Conservation (phyloP, 2,888 invertebrate genomes). For the Zelleria hepariella region DNA sequence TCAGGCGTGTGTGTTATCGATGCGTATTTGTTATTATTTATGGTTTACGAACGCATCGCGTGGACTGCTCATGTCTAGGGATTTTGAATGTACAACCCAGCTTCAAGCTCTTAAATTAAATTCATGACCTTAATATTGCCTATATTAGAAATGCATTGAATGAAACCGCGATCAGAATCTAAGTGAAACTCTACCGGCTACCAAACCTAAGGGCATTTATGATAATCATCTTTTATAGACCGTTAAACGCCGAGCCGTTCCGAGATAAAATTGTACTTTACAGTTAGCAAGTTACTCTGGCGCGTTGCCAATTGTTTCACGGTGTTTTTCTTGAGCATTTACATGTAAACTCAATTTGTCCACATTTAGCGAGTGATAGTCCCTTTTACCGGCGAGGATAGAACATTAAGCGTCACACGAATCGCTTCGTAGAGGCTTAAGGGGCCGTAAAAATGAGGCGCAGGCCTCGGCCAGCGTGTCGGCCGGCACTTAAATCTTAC, state of each 20-base stretch:
- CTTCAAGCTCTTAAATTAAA: background rate
- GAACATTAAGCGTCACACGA: background rate
- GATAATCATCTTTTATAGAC: conserved; percentile 3
- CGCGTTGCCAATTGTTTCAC: background rate
- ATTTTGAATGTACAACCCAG: background rate
- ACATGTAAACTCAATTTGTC: background rate
- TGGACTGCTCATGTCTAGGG: background rate
- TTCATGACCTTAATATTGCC: too few species aligned
- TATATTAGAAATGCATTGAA: background rate
- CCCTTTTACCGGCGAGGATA: background rate
- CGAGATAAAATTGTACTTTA: background rate
- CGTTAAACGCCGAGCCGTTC: background rate
- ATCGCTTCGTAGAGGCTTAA: conserved; percentile 27
- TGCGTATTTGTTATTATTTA: conserved; percentile 52
- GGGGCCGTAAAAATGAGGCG: conserved; percentile 59
- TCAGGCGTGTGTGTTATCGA: conserved; percentile 40
- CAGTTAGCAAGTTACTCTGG: background rate
- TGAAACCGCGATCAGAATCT: background rate
- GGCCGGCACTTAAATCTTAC: conserved; percentile 68
- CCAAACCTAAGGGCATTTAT: background rate
- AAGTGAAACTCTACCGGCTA: background rate
- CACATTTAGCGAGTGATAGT: background rate
- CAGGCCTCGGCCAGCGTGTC: conserved; percentile 50
- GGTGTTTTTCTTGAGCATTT: background rate
- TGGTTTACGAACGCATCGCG: conserved; percentile 26